These are phyloP conservation scores for Carettochelys insculpta DNA, from an alignment of 2,113 vertebrate species.

Conservation along the genomic window DNA sequence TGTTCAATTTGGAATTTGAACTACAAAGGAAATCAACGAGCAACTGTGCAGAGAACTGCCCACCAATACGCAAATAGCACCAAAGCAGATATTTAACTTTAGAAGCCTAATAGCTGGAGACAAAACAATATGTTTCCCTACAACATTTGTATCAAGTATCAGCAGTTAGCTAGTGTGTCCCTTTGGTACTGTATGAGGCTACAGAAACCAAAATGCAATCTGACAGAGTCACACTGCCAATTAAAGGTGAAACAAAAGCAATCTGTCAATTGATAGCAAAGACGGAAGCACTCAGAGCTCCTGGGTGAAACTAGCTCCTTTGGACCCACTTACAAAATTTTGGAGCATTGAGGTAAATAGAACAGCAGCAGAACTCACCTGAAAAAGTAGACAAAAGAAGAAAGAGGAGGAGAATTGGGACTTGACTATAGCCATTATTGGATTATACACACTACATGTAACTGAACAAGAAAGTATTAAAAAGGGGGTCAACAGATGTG, in stretches of 20 bases:
- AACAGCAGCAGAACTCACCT: slow-evolving; percentile 22
- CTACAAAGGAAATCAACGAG: not conserved
- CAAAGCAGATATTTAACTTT: slow-evolving; percentile 13
- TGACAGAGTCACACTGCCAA: slow-evolving; percentile 52
- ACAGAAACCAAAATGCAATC: slow-evolving; percentile 40
- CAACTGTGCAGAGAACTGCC: not conserved
- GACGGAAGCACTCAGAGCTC: slow-evolving; percentile 3
- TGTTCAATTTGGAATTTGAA: slow-evolving; percentile 17
- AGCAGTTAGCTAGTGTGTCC: slow-evolving; percentile 42
- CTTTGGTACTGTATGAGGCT: slow-evolving; percentile 28
- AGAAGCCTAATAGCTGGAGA: slow-evolving; percentile 29
- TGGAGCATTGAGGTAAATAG: slow-evolving; percentile 51
- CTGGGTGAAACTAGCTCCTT: slow-evolving; percentile 44
- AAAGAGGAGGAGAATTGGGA: slow-evolving; percentile 18
- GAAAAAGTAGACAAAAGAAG: slow-evolving; percentile 27
- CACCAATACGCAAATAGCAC: not conserved
- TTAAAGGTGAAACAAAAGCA: slow-evolving; percentile 59
- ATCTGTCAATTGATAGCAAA: slow-evolving; percentile 51
- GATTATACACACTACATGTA: not conserved
- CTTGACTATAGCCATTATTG: not conserved
- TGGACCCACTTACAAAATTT: slow-evolving; percentile 52
- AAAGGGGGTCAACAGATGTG: not conserved
- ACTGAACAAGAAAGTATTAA: not conserved
- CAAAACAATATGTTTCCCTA: slow-evolving; percentile 48
- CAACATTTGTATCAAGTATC: slow-evolving; percentile 64